Percentiles rank a stretch among this genome's conserved stretches.
These are phyloP conservation scores for Mimachlamys varia DNA, from an alignment of 2,888 invertebrate genomes.

Conservation along the genomic window DNA sequence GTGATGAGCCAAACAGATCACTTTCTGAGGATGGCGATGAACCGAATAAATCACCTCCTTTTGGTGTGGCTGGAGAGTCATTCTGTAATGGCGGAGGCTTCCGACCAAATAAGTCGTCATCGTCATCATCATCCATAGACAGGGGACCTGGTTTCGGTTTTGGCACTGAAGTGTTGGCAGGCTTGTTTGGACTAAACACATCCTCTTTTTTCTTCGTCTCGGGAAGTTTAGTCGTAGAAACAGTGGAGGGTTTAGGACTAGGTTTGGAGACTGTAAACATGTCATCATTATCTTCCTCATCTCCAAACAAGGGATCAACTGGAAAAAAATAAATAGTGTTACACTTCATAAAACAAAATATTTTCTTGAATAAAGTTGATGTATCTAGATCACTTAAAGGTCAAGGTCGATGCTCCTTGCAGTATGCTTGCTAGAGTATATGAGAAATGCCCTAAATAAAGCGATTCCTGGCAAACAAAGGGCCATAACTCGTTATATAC, in stretches of 20 bases:
- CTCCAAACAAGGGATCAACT: constrained; percentile 57
- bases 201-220: constrained; percentile 29
- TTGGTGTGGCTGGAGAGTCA: constrained; percentile 37
- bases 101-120: constrained; percentile 49
- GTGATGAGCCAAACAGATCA: constrained; percentile 58
- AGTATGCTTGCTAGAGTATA: no score
- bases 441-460: no score
- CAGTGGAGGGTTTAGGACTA: background rate
- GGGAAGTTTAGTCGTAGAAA: constrained; percentile 24
- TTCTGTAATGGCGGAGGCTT: constrained; percentile 32
- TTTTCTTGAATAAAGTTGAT: no score
- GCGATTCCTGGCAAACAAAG: no score
- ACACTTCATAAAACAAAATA: background rate
- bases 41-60: background rate
- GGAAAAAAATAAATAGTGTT: background rate
- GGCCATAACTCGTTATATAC: no score
- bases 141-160: background rate
- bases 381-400: no score
- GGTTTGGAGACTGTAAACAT: constrained; percentile 37
- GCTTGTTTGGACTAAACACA: constrained; percentile 35
- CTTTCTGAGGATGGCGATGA: constrained; percentile 48
- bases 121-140: constrained; percentile 42
- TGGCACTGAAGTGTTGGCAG: background rate
- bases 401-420: no score
- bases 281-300: constrained; percentile 48